Evolutionary conservation across 2,113 vertebrate species (phyloP), one percentile per base, ranked within the genome.

Genomic region (Hydrolagus affinis): DNA sequence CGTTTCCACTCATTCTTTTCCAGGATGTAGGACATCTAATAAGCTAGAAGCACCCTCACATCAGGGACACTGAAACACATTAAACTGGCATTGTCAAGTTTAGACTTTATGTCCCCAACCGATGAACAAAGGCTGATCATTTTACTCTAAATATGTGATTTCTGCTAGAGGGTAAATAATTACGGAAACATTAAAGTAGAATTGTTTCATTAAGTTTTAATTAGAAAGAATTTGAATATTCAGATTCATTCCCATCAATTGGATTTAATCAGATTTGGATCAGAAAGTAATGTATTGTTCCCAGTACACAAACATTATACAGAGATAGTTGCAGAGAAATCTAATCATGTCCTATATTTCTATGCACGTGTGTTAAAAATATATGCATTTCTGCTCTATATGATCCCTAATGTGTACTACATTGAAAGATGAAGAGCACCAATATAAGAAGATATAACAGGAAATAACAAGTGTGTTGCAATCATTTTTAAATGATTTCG

Each of bases 251-350:
- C 77, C 9, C 14, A 17, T 30, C 21, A 80, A 60, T 19, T 14
- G 8, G 15, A 64, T 66, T 12, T 19, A 64, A 64, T 83, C 60
- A 19, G 59, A 66, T 28, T 62, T 66, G 77, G 60, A 83, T 23
- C 14, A 83, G 60, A 28, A 83, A 83, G 17, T 23, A 66, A 15
- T 25, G 64, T 59, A 83, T 66, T 83, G 66, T 64, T 83, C 66
- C 28, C 60, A 83, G 11, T 30, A 10, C 23, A 25, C 25, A 83
- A 4, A 28, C 23, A 14, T 14, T 64, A 4, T 83, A 59, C 30
- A 8, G 60, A 62, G 59, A 83, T 11, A 8, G 60, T 80, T 23
- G 62, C 77, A 83, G 76, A 60, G 75, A 17, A 83, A 62, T 8
- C n/a, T 28, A 60, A 60, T 21, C 77, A 17, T 60, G 28, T 12